Conservation (phyloP, 2,888 invertebrate species). For the Pyrocoelia pectoralis region DNA sequence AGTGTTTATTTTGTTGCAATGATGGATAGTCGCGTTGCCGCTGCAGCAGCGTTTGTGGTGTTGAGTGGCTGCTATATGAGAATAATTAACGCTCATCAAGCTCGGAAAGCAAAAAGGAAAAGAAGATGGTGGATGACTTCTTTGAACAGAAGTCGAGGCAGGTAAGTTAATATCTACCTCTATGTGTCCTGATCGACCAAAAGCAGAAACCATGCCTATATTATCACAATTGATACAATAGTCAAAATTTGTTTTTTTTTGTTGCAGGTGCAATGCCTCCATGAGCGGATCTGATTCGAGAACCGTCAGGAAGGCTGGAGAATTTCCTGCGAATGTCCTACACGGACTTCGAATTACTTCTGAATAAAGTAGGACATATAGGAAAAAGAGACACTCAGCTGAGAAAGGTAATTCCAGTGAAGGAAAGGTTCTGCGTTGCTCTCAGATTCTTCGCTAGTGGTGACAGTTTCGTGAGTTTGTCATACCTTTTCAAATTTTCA, state of each 20-base stretch:
- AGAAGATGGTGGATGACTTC: constrained; percentile 16
- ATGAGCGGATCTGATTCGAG: background rate
- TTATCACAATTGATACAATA: constrained; percentile 6
- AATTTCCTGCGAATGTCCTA: too few relatives aligned
- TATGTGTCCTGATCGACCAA: constrained; percentile 6
- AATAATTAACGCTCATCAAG: background rate
- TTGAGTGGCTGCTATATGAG: background rate
- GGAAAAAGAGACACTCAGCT: background rate
- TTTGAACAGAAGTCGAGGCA: constrained; percentile 12
- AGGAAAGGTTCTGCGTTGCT: too few relatives aligned
- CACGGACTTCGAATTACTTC: too few relatives aligned
- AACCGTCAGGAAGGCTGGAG: constrained; percentile 17
- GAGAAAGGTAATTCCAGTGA: too few relatives aligned
- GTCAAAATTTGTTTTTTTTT: constrained; percentile 13
- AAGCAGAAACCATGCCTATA: constrained; percentile 8
- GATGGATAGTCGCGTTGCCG: constrained; percentile 1
- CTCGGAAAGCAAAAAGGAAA: constrained; percentile 14
- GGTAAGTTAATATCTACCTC: background rate
- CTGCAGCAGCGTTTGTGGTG: constrained; percentile 10
- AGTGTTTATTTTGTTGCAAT: constrained; percentile 1
- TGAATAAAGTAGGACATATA: too few relatives aligned
- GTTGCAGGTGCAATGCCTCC: constrained; percentile 5
- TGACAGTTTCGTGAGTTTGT: background rate
- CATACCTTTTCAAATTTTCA: background rate
- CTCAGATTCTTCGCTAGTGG: background rate